Conservation (phyloP, 2,888 invertebrate genomes). For the Cosmia trapezina region DNA sequence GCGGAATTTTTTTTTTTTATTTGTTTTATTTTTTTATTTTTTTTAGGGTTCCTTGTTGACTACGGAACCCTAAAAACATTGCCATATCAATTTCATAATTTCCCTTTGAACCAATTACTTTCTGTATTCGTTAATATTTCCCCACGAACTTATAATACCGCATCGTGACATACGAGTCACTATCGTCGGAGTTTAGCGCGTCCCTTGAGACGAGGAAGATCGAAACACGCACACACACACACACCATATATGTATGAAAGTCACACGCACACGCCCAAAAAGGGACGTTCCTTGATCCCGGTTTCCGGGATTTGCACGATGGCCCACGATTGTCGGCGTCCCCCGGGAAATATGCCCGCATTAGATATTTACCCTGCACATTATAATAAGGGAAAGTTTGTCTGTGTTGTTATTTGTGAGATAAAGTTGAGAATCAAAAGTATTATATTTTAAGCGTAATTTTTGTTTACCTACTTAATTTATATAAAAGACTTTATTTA, state of each 20-base stretch:
- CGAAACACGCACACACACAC: constrained; percentile 24
- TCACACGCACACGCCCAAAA: constrained; percentile 17
- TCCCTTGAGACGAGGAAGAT: constrained; percentile 39
- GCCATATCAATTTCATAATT: constrained; percentile 1
- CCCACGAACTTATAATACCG: constrained; percentile 37
- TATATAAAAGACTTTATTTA: constrained; percentile 9
- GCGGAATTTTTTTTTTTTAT: too few species aligned
- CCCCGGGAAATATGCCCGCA: constrained; percentile 54
- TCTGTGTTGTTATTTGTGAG: constrained; percentile 37
- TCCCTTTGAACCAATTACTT: constrained; percentile 37
- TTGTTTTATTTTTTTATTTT: too few species aligned
- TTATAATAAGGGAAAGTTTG: constrained; percentile 57
- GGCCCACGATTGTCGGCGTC: constrained; percentile 47
- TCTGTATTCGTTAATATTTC: constrained; percentile 32
- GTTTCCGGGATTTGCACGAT: constrained; percentile 55
- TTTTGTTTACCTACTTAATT: background rate
- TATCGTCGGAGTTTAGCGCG: constrained; percentile 45
- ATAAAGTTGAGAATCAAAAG: constrained; percentile 25
- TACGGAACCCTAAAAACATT: too few species aligned
- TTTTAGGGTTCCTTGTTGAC: too few species aligned
- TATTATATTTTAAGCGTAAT: constrained; percentile 7
- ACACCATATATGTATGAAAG: background rate
- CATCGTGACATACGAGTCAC: constrained; percentile 40
- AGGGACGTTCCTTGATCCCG: constrained; percentile 54
- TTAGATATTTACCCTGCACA: constrained; percentile 58